These are phyloP conservation scores for Regulus satrapa DNA, from an alignment of 2,113 vertebrate species.

Conservation along the genomic window DNA sequence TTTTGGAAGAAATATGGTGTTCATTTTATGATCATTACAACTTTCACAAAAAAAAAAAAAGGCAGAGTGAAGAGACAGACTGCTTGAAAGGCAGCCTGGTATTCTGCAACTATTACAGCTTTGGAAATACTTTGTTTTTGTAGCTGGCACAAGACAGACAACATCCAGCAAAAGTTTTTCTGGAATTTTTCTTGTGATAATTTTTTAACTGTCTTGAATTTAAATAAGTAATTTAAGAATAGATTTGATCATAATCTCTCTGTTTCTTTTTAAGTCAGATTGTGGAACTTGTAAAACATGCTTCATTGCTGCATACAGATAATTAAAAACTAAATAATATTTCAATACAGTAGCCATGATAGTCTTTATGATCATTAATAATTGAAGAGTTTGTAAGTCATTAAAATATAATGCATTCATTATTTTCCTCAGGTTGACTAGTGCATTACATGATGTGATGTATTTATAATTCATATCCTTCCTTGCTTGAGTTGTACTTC, in stretches of 20 bases:
- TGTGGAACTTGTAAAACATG: background rate
- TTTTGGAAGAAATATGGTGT: slow-evolving; percentile 12
- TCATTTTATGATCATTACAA: background rate
- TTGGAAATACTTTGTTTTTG: background rate
- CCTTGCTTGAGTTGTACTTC: slow-evolving; percentile 12
- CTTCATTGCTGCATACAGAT: background rate
- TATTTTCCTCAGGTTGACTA: slow-evolving; percentile 63
- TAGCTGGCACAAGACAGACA: background rate
- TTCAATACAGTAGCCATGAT: slow-evolving; percentile 48
- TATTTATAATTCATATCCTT: background rate
- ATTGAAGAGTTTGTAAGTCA: slow-evolving; percentile 59
- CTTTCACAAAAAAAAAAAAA: background rate
- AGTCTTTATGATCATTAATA: slow-evolving; percentile 58
- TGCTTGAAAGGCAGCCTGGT: background rate
- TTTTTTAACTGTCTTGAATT: background rate
- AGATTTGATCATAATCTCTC: background rate
- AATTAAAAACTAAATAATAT: slow-evolving; percentile 65
- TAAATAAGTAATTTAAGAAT: background rate
- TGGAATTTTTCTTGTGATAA: background rate
- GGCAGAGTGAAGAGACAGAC: background rate
- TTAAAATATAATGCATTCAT: slow-evolving; percentile 66
- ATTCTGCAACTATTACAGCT: background rate
- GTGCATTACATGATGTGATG: slow-evolving; percentile 4
- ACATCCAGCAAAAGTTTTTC: background rate
- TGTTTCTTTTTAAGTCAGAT: background rate